These are phyloP conservation scores for Onchidella celtica DNA, from an alignment of 2,888 invertebrate genomes.

Conservation along the genomic window DNA sequence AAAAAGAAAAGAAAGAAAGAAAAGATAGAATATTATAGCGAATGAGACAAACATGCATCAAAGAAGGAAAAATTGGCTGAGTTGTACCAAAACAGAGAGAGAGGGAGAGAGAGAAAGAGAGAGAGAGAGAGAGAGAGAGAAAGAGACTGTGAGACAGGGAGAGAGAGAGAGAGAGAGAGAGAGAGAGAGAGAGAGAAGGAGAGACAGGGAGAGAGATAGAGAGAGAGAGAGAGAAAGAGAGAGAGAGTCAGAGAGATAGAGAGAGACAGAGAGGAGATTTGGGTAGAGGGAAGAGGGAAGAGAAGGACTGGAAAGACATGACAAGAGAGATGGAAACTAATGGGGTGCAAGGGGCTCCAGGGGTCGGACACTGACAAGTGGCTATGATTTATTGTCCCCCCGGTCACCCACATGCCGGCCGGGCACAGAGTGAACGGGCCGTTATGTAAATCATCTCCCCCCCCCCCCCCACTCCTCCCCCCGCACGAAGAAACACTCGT, in stretches of 20 bases:
- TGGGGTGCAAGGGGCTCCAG: background rate
- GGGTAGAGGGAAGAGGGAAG: background rate
- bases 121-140: conserved; percentile 31
- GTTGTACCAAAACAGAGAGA: too few species aligned
- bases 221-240: too few species aligned
- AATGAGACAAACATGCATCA: too few species aligned
- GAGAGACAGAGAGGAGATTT: too few species aligned
- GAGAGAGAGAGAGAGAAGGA: conserved; percentile 36
- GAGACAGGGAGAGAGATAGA: too few species aligned
- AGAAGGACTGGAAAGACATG: conserved; percentile 42
- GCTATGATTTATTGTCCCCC: background rate
- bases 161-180: conserved; percentile 28
- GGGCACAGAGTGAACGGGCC: background rate
- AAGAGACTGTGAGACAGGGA: too few species aligned
- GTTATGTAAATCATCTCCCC: conserved; percentile 30
- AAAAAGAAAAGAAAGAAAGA: too few species aligned
- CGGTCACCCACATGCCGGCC: background rate
- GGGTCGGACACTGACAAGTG: background rate
- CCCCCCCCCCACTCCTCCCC: background rate
- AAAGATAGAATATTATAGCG: too few species aligned
- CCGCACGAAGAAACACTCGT: conserved; percentile 26
- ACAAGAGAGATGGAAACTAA: conserved; percentile 26
- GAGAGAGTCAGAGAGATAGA: too few species aligned
- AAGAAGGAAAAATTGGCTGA: too few species aligned
- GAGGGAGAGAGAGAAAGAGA: conserved; percentile 12